phyloP scores from a whole-genome alignment of 2,888 invertebrate genomes.

The Anthrax anthrax region DNA sequence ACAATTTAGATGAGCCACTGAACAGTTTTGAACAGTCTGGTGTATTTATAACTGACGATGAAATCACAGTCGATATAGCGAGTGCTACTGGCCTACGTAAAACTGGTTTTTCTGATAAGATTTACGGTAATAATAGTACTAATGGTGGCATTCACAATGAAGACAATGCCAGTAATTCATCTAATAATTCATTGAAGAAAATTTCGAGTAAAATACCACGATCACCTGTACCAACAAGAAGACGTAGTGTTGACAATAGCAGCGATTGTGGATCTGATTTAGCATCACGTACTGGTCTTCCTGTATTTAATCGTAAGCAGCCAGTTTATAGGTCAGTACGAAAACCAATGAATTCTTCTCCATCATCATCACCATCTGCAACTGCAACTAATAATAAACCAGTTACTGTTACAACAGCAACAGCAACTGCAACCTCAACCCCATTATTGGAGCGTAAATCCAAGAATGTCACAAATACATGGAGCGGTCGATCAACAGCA shows the following conservation, averaged over 20 bases:
- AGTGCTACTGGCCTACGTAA: constrained; percentile 55
- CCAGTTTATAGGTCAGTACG: constrained; percentile 34
- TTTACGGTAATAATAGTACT: constrained; percentile 33
- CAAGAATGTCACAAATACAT: constrained; percentile 51
- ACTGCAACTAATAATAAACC: constrained; percentile 29
- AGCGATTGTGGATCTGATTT: constrained; percentile 26
- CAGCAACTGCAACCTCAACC: too few relatives aligned
- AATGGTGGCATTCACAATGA: neutral
- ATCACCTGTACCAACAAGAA: constrained; percentile 26
- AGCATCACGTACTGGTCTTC: constrained; percentile 20
- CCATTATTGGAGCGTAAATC: too few relatives aligned
- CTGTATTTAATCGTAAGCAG: constrained; percentile 27
- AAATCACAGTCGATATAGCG: constrained; percentile 45
- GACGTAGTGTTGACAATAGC: constrained; percentile 29
- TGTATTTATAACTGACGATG: constrained; percentile 30
- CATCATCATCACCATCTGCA: constrained; percentile 19
- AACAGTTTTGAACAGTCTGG: constrained; percentile 31
- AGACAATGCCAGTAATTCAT: constrained; percentile 13
- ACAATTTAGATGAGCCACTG: constrained; percentile 1
- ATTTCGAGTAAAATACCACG: constrained; percentile 37
- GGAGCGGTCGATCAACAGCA: constrained; percentile 44
- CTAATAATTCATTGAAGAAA: constrained; percentile 26
- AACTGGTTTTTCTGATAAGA: constrained; percentile 50
- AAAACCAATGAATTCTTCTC: constrained; percentile 22
- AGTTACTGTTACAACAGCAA: constrained; percentile 30